A percentile compares a stretch with the other conserved stretches of the same genome.
These are phyloP conservation scores for Gastrophysa polygoni DNA, from an alignment of 2,888 invertebrate genomes.

Conservation along the genomic window DNA sequence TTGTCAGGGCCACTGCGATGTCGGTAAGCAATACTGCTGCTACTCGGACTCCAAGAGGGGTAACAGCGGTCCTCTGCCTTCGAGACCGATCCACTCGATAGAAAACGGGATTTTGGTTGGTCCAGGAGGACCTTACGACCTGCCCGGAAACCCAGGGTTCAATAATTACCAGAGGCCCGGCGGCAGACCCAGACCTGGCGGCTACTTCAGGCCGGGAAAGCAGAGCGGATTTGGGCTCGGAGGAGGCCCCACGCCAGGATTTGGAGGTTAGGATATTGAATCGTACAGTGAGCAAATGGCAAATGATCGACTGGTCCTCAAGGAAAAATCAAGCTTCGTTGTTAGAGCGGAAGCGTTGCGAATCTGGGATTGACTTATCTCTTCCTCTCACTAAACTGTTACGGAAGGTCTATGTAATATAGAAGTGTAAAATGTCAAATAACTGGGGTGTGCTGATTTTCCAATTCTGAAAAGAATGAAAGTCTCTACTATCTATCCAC, in stretches of 20 bases:
- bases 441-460: too few relatives aligned
- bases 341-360: too few relatives aligned
- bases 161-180: slow-evolving; percentile 29
- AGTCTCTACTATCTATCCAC: too few relatives aligned
- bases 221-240: slow-evolving; percentile 22
- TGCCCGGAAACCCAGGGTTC: slow-evolving; percentile 15
- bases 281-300: too few relatives aligned
- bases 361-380: too few relatives aligned
- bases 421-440: too few relatives aligned
- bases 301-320: too few relatives aligned
- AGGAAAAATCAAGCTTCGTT: too few relatives aligned
- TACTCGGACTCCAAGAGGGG: slow-evolving; percentile 56
- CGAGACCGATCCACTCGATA: slow-evolving; percentile 52
- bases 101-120: slow-evolving; percentile 59
- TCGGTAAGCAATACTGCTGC: slow-evolving; percentile 70
- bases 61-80: slow-evolving; percentile 48
- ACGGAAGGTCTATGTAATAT: too few relatives aligned
- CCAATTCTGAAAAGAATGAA: too few relatives aligned
- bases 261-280: slow-evolving; percentile 12
- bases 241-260: slow-evolving; percentile 19
- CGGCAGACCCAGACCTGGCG: slow-evolving; percentile 19
- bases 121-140: slow-evolving; percentile 56
- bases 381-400: too few relatives aligned
- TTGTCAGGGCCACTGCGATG: slow-evolving; percentile 70
- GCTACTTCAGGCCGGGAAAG: slow-evolving; percentile 28